Conservation (phyloP, 2,113 vertebrate genomes). For the Leiothrix lutea region DNA sequence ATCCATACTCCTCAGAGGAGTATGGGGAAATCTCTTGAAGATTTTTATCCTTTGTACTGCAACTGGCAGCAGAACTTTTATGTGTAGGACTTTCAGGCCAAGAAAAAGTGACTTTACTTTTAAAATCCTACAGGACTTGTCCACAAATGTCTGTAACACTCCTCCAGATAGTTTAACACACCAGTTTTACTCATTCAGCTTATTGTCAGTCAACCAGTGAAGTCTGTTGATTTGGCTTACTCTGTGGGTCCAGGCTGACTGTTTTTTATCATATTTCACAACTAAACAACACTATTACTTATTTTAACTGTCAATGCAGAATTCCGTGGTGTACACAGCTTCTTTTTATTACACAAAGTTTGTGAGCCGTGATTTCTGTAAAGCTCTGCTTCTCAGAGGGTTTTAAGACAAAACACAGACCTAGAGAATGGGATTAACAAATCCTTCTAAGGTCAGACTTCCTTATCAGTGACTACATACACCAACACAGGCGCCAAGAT, state of each 20-base stretch:
- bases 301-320: background rate
- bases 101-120: background rate
- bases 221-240: background rate
- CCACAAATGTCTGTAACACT: background rate
- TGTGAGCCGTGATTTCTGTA: background rate
- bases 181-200: background rate
- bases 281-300: background rate
- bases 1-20: background rate
- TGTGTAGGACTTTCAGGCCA: background rate
- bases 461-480: background rate
- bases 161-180: background rate
- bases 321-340: background rate
- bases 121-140: background rate
- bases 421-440: background rate
- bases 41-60: background rate
- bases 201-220: background rate
- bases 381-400: background rate
- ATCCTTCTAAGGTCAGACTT: background rate
- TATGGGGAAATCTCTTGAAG: background rate
- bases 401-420: background rate
- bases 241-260: background rate
- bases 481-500: accelerated
- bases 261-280: background rate
- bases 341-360: background rate
- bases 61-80: background rate